Percentiles rank a stretch among this genome's conserved stretches.
Evolutionary conservation across 2,113 vertebrate species (phyloP).

Genomic region (Philantomba maxwellii): DNA sequence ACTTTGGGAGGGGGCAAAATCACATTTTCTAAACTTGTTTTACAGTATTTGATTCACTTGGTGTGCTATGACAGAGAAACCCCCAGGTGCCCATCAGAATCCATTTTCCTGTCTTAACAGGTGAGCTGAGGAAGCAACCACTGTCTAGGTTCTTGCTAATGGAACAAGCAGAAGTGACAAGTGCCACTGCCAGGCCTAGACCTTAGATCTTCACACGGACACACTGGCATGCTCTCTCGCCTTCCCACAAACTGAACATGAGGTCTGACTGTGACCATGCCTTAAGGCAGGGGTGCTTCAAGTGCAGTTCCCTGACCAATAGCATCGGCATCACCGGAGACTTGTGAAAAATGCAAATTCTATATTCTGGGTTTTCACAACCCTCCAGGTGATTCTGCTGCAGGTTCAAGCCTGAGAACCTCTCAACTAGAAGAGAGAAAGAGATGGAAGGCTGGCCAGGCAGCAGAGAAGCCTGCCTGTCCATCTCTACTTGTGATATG

Average conservation of each 20-base stretch:
- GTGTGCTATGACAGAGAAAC: background rate
- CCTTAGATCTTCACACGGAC: background rate
- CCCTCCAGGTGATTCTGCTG: background rate
- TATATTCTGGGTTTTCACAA: background rate
- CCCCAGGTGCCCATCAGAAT: background rate
- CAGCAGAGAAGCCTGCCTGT: background rate
- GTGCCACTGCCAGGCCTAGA: background rate
- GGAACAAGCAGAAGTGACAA: background rate
- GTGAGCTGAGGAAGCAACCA: background rate
- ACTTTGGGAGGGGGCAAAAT: background rate
- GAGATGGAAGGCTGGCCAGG: background rate
- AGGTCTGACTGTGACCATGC: background rate
- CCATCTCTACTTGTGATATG: background rate
- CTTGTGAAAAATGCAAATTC: background rate
- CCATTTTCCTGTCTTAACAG: background rate
- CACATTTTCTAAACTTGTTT: background rate
- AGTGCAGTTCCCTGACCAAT: background rate
- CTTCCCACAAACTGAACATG: background rate
- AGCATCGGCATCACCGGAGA: background rate
- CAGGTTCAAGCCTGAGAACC: background rate
- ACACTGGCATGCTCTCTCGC: background rate
- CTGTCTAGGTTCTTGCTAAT: background rate
- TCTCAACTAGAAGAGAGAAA: background rate
- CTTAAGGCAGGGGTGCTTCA: background rate
- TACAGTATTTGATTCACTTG: background rate